Conservation (phyloP, 37 sponge, comb jelly and placozoan genomes). For the Cliona cf. orientalis region DNA sequence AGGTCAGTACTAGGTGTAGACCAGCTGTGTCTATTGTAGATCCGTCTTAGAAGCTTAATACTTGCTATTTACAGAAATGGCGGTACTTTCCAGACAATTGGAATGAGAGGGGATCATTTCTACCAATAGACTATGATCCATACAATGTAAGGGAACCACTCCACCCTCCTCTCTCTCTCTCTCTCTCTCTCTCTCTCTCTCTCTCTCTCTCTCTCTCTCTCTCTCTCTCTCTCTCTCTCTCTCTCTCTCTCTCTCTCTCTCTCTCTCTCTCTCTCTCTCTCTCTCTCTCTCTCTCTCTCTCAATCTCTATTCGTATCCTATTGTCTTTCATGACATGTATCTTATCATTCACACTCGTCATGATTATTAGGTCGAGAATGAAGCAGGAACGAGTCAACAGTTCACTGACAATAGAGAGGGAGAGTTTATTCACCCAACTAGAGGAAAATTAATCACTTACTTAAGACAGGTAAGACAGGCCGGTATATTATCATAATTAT, state of each 20-base stretch:
- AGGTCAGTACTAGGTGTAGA: constrained; percentile 36
- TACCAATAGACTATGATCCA: constrained; percentile 38
- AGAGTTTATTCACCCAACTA: constrained; percentile 72
- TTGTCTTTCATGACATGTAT: neutral
- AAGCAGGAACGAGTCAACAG: constrained; percentile 6
- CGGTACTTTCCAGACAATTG: constrained; percentile 40
- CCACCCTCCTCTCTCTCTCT: no score
- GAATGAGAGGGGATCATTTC: constrained; percentile 44
- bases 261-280: no score
- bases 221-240: constrained; percentile 11
- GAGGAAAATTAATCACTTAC: constrained; percentile 62
- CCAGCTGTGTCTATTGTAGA: no score
- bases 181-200: no score
- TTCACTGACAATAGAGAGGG: constrained; percentile 19
- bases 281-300: no score
- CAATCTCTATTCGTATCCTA: neutral
- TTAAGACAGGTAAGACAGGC: constrained; percentile 39
- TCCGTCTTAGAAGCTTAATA: neutral
- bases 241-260: constrained; percentile 17
- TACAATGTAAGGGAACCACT: constrained; percentile 31
- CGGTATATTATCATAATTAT: neutral
- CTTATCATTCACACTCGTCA: neutral
- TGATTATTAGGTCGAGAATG: neutral
- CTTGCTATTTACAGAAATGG: constrained; percentile 32
- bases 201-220: constrained; percentile 5